A percentile compares a stretch with the other conserved stretches of the same genome.
phyloP scores from a whole-genome alignment of 2,797 vertebrate species.

The Eutrigla gurnardus region DNA sequence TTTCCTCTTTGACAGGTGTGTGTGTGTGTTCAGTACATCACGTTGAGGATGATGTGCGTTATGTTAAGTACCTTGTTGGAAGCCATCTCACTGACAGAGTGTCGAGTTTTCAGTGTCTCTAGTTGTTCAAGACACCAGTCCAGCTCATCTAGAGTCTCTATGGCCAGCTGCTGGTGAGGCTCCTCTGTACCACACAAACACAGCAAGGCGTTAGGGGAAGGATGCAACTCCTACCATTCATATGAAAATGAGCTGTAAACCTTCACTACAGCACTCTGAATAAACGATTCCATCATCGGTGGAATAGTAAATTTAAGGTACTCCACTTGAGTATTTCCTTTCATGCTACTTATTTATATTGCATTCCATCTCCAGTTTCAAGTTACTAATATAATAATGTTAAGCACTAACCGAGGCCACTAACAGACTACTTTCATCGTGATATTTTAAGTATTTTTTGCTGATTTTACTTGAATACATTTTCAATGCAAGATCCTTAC shows the following conservation, averaged over 20 bases:
- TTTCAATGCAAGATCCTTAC: neutral
- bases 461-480: neutral
- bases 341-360: neutral
- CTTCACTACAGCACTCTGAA: neutral
- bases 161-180: slow-evolving; percentile 88
- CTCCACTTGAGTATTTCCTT: neutral
- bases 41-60: neutral
- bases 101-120: slow-evolving; percentile 92
- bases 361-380: neutral
- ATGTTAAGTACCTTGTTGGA: slow-evolving; percentile 90
- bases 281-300: neutral
- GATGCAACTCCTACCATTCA: neutral
- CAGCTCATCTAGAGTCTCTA: slow-evolving; percentile 94
- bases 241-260: neutral
- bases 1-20: neutral
- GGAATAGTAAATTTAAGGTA: neutral
- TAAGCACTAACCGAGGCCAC: neutral
- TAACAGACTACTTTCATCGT: neutral
- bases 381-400: neutral
- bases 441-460: neutral
- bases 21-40: neutral
- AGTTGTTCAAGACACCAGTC: slow-evolving; percentile 98
- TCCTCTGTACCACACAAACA: slow-evolving; percentile 85
- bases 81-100: slow-evolving; percentile 96
- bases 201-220: slow-evolving; percentile 28